Conservation (phyloP, 1,140 invertebrate genomes). For the Pomacea maculata region DNA sequence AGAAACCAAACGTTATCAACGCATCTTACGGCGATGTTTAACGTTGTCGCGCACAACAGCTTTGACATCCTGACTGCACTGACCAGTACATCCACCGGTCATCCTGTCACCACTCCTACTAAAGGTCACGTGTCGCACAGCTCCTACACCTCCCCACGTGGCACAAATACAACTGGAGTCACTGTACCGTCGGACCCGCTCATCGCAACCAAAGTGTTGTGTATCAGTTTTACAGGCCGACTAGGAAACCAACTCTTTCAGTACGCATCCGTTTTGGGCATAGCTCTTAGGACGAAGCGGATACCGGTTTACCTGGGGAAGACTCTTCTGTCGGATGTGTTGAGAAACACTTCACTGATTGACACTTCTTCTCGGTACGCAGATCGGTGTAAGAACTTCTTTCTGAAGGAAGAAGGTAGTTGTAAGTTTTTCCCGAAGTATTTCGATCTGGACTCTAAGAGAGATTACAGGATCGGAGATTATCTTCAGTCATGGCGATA, state of each 20-base stretch:
- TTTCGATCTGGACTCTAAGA: neutral
- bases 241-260: conserved; percentile 46
- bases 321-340: neutral
- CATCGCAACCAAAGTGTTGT: too few relatives aligned
- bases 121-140: too few relatives aligned
- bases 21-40: too few relatives aligned
- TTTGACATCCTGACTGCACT: too few relatives aligned
- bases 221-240: neutral
- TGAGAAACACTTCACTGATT: neutral
- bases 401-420: neutral
- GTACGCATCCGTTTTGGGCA: conserved; percentile 40
- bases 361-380: too few relatives aligned
- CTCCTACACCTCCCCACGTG: too few relatives aligned
- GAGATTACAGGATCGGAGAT: neutral
- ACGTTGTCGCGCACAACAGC: too few relatives aligned
- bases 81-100: too few relatives aligned
- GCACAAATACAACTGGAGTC: too few relatives aligned
- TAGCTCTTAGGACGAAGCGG: conserved; percentile 15
- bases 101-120: too few relatives aligned
- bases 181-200: too few relatives aligned
- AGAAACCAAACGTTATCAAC: too few relatives aligned
- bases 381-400: neutral
- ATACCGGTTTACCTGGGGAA: neutral
- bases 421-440: neutral
- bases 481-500: conserved; percentile 4